Evolutionary conservation across 2,888 invertebrate genomes (phyloP).

Genomic region (Xestia sexstrigata): DNA sequence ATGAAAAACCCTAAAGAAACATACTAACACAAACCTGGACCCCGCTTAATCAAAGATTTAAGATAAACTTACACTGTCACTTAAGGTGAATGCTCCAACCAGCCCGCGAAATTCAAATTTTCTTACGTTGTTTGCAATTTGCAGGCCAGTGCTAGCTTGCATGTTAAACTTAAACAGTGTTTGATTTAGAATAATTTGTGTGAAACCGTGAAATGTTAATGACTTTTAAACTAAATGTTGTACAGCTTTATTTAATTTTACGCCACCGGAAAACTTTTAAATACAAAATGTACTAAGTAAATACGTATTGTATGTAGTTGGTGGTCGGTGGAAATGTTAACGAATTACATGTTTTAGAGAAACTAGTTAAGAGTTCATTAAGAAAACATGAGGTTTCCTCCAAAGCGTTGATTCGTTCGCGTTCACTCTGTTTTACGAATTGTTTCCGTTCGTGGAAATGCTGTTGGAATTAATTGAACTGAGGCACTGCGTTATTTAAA

Average conservation of each 20-base stretch:
- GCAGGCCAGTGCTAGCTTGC: too few species aligned
- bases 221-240: not conserved
- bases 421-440: conserved; percentile 26
- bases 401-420: conserved; percentile 33
- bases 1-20: not conserved
- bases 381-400: conserved; percentile 53
- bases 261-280: not conserved
- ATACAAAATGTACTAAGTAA: conserved; percentile 14
- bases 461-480: conserved; percentile 29
- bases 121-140: too few species aligned
- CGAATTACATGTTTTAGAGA: conserved; percentile 44
- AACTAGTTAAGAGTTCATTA: conserved; percentile 48
- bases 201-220: too few species aligned
- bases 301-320: conserved; percentile 15
- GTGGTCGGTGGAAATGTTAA: conserved; percentile 35
- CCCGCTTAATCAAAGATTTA: not conserved
- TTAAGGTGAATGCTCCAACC: too few species aligned
- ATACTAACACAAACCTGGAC: not conserved
- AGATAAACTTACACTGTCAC: not conserved
- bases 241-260: not conserved
- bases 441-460: conserved; percentile 28
- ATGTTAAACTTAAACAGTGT: too few species aligned
- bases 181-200: not conserved
- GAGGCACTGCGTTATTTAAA: conserved; percentile 41
- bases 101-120: too few species aligned